A percentile compares a stretch with the other conserved stretches of the same genome.
phyloP scores from a whole-genome alignment of 2,113 vertebrate species.

The Microtus richardsoni region DNA sequence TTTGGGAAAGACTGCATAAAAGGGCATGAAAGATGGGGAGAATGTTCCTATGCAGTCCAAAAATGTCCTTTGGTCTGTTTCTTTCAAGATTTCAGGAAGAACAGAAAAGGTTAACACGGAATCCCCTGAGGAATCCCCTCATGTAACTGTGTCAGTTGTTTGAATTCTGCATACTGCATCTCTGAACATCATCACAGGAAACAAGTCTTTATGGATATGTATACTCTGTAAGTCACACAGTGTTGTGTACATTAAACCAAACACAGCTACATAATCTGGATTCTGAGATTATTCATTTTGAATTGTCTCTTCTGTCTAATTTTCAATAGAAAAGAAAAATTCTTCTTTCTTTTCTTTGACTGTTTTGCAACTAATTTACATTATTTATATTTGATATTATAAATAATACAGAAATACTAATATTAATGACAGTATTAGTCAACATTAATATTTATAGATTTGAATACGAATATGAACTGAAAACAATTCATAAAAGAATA shows the following conservation, averaged over 20 bases:
- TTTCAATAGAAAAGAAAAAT: background rate
- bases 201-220: background rate
- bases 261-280: background rate
- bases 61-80: background rate
- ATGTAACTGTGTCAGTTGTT: background rate
- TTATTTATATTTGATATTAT: background rate
- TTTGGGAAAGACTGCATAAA: no score
- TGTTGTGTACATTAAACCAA: background rate
- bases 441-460: background rate
- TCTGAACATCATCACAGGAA: background rate
- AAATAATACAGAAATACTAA: background rate
- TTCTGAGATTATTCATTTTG: background rate
- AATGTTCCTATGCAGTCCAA: background rate
- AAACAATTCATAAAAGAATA: background rate
- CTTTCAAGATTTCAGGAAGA: background rate
- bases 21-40: no score
- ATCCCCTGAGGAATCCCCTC: background rate
- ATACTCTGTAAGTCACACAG: background rate
- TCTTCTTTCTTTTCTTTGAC: background rate
- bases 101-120: background rate
- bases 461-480: background rate
- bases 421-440: background rate
- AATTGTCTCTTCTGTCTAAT: background rate
- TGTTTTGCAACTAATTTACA: background rate
- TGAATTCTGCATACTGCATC: background rate